Conservation (phyloP, 2,888 invertebrate species). For the Timema cristinae region DNA sequence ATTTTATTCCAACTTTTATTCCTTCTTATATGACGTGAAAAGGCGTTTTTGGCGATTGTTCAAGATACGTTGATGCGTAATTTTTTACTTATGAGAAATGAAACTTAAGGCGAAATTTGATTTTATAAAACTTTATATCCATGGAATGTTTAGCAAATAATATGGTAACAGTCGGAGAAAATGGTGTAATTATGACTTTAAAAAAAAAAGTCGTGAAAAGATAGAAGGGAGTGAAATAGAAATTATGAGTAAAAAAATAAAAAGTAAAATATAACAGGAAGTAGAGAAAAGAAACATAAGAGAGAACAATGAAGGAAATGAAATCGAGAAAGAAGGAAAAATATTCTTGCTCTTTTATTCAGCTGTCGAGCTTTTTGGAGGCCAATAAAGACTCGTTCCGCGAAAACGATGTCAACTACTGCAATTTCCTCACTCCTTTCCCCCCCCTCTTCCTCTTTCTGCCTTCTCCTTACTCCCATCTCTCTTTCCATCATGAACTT, state of each 20-base stretch:
- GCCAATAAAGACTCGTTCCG: conserved; percentile 22
- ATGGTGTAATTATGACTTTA: conserved; percentile 12
- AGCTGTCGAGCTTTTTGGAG: conserved; percentile 13
- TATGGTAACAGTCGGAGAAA: no score
- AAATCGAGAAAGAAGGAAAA: conserved; percentile 3
- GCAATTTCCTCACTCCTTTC: conserved; percentile 11
- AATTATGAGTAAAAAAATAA: no score
- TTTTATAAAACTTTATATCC: no score
- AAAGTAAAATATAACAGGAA: no score
- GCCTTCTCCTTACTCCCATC: background rate
- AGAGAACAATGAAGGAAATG: background rate
- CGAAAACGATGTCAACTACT: conserved; percentile 19
- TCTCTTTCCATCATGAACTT: no score
- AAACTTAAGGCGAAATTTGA: no score
- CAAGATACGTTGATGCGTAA: no score
- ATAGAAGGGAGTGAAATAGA: background rate
- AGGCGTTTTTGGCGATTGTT: no score
- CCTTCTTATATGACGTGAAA: no score
- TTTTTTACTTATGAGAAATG: no score
- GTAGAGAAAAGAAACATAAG: background rate
- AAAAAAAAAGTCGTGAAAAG: conserved; percentile 10
- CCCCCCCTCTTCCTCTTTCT: background rate
- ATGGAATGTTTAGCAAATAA: no score
- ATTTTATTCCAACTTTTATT: no score
- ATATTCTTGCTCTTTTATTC: background rate